phyloP scores from a whole-genome alignment of 1,140 invertebrate species.

The Drosophila auraria region DNA sequence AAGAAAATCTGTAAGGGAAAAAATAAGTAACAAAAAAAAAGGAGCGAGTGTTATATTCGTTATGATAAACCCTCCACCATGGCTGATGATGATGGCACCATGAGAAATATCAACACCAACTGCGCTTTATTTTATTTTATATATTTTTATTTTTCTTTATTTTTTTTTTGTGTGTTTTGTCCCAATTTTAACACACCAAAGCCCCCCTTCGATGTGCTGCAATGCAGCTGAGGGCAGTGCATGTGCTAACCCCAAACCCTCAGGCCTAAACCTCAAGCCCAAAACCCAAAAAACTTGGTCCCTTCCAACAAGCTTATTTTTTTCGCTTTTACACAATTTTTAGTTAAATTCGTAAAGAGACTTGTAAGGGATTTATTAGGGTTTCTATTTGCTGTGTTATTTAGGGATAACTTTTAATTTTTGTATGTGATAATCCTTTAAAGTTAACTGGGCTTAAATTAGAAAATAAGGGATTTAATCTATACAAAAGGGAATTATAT shows the following conservation, averaged over 20 bases:
- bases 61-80: slow-evolving; percentile 47
- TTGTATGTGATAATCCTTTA: too few species aligned
- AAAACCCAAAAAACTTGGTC: not conserved
- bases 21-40: not conserved
- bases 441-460: too few species aligned
- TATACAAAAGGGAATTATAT: too few species aligned
- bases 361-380: too few species aligned
- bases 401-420: too few species aligned
- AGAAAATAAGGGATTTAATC: too few species aligned
- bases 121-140: slow-evolving; percentile 33
- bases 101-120: slow-evolving; percentile 72
- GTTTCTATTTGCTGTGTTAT: too few species aligned
- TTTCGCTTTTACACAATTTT: not conserved
- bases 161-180: slow-evolving; percentile 53
- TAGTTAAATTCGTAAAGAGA: not conserved
- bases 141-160: not conserved
- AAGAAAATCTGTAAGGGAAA: slow-evolving; percentile 1
- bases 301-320: not conserved
- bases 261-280: too few species aligned
- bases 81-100: slow-evolving; percentile 38
- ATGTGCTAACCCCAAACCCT: slow-evolving; percentile 1
- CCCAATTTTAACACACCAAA: slow-evolving; percentile 51
- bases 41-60: slow-evolving; percentile 3
- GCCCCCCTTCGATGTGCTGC: slow-evolving; percentile 13
- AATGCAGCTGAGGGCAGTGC: slow-evolving; percentile 21